Percentiles rank a stretch among this genome's conserved stretches.
Conservation (phyloP, 2,888 invertebrate genomes). For the Heliothis peltigera region DNA sequence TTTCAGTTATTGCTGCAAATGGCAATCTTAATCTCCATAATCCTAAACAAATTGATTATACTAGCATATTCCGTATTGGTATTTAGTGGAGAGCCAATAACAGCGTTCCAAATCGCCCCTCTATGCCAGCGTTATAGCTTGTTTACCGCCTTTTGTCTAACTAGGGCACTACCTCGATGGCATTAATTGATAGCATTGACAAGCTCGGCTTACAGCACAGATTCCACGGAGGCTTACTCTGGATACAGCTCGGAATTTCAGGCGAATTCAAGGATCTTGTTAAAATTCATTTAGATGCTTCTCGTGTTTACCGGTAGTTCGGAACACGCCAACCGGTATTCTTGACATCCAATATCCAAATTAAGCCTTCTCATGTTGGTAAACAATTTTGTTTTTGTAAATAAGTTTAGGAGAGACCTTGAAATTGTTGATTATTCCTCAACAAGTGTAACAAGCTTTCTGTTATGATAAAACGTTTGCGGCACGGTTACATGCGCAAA, state of each 20-base stretch:
- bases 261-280: constrained; percentile 57
- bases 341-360: constrained; percentile 24
- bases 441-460: constrained; percentile 41
- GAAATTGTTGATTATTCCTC: constrained; percentile 29
- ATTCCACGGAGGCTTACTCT: constrained; percentile 64
- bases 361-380: constrained; percentile 28
- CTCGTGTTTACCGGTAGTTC: constrained; percentile 36
- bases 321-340: constrained; percentile 16
- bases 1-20: constrained; percentile 34
- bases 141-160: constrained; percentile 80
- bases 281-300: constrained; percentile 47
- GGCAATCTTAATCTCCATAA: constrained; percentile 34
- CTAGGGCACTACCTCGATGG: constrained; percentile 80
- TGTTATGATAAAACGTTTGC: constrained; percentile 26
- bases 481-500: constrained; percentile 19
- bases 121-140: constrained; percentile 72
- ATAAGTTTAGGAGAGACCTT: constrained; percentile 36
- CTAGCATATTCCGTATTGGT: constrained; percentile 58
- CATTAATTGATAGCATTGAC: constrained; percentile 85
- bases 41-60: constrained; percentile 47
- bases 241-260: constrained; percentile 59
- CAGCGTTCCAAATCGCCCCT: constrained; percentile 68
- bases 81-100: constrained; percentile 68
- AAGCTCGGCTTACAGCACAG: constrained; percentile 70
- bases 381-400: constrained; percentile 45